Conservation (phyloP, 2,888 invertebrate species). For the Apotomis turbidana region DNA sequence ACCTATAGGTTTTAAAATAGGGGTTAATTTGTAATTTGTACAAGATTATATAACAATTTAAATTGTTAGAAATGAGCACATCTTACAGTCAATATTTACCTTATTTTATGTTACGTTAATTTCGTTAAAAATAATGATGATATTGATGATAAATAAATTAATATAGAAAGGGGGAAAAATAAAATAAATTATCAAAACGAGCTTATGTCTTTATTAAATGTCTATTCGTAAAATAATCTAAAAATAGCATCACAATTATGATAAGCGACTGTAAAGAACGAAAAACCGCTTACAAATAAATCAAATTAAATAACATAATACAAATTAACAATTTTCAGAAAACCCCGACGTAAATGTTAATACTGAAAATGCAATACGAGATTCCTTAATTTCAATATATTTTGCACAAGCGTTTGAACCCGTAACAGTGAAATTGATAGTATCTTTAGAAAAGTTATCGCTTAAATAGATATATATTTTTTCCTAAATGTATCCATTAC, state of each 20-base stretch:
- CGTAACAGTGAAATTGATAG: not conserved
- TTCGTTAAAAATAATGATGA: conserved; percentile 45
- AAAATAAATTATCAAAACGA: conserved; percentile 67
- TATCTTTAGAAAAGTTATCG: not conserved
- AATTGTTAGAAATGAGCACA: conserved; percentile 18
- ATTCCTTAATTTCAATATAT: conserved; percentile 14
- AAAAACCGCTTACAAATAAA: conserved; percentile 62
- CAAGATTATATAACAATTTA: not conserved
- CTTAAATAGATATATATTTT: not conserved
- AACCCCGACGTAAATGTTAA: conserved; percentile 47
- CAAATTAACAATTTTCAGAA: conserved; percentile 55
- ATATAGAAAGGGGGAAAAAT: conserved; percentile 50
- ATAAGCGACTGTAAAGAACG: conserved; percentile 65
- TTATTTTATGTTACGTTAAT: not conserved
- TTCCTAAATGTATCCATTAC: not conserved
- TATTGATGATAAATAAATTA: conserved; percentile 45
- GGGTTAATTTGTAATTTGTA: not conserved
- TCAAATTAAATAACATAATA: conserved; percentile 52
- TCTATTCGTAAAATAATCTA: conserved; percentile 77
- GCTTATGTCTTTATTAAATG: conserved; percentile 77
- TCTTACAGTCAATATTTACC: not conserved
- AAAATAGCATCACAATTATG: conserved; percentile 80
- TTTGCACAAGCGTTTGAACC: conserved; percentile 5
- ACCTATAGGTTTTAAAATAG: not conserved
- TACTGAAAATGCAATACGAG: conserved; percentile 26